Base-by-base conservation (phyloP, 2,888 invertebrate species). In the Paralinhomoeus sp. region DNA sequence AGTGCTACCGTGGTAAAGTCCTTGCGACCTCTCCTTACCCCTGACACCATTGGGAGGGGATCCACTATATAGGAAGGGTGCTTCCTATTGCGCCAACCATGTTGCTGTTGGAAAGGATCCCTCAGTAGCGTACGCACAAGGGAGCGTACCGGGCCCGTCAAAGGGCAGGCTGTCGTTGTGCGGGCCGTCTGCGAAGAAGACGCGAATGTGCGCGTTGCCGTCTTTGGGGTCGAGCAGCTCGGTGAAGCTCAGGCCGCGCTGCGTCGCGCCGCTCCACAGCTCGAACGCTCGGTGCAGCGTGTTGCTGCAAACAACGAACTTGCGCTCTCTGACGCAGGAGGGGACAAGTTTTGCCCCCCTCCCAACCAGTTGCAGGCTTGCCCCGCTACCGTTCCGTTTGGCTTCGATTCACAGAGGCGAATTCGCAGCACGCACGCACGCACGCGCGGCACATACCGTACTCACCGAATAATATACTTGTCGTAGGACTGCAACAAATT, bases 231-330 rank as follows among this genome's bases (percentile, higher is more conserved):
- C 15, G 15, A 2, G 20, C 37, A 7, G 37, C 37, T 40, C 35
- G 24, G 33, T 3, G 41, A 58, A 58, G 9, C 45, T 46, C 1
- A 57, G 37, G 1, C 50, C n/a, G 21, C 34, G 7, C 17, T 20
- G 44, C 0, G 54, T 53, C 2, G 52, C 56, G 3, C 49, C 43
- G 13, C 55, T 42, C 58, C 58, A 58, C 24, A 53, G 48, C 41
- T 50, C 48, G 46, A 58, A 57, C 12, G 57, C 57, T 13, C 58
- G 52, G 46, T 57, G 55, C 37, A 58, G 45, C 13, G 57, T 54
- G 46, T 55, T 56, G 41, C 57, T 58, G 47, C n/a, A n/a, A 22
- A 49, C 27, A 3, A 37, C 2, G 15, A 7, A 38, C 15, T 15
- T 12, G 2, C 5, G 17, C 17, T 5, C 5, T 5, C 5, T 17